Evolutionary conservation across 2,888 invertebrate genomes (phyloP).

Genomic region (Cantharis lateralis): DNA sequence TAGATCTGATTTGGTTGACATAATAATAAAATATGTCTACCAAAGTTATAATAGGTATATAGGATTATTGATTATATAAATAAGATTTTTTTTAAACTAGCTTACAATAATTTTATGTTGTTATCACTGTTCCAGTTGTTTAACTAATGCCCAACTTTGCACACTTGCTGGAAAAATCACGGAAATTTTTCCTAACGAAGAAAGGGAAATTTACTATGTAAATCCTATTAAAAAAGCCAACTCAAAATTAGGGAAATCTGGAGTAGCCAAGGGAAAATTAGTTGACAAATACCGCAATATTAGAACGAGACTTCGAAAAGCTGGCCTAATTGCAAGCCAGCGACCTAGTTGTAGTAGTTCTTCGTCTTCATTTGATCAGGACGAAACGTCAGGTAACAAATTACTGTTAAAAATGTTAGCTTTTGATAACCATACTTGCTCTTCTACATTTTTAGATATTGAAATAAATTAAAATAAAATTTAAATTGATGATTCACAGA

Average conservation of each 20-base stretch:
- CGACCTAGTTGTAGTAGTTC: background rate
- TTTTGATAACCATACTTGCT: background rate
- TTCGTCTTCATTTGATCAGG: background rate
- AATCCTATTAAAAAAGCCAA: background rate
- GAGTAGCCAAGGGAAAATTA: background rate
- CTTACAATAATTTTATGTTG: no score
- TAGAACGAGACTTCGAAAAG: background rate
- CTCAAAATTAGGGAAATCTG: background rate
- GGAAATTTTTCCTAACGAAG: background rate
- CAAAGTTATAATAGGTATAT: no score
- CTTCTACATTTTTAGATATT: background rate
- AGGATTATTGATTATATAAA: no score
- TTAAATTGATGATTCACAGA: no score
- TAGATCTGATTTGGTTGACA: no score
- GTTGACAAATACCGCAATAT: background rate
- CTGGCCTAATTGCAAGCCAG: background rate
- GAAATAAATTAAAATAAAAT: no score
- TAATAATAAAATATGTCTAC: no score
- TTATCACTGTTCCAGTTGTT: background rate
- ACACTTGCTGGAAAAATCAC: background rate
- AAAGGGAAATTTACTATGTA: background rate
- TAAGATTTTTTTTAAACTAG: no score
- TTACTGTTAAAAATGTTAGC: background rate
- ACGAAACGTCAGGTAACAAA: background rate
- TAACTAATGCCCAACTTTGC: background rate